Conservation (phyloP, 1,140 invertebrate genomes). For the Eurosta solidaginis region DNA sequence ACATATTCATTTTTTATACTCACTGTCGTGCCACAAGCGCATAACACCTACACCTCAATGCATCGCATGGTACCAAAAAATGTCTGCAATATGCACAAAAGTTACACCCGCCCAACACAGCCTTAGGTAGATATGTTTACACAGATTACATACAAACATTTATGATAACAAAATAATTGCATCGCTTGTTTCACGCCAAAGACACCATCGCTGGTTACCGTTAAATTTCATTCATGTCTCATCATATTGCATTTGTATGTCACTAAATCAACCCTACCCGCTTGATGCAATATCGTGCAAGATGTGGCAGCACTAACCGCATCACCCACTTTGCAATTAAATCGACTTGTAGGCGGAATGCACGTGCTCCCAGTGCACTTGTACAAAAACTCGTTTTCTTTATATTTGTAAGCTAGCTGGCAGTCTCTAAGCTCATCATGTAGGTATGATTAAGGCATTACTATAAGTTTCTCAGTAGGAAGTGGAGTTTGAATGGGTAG, state of each 20-base stretch:
- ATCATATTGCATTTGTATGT: not conserved
- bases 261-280: not conserved
- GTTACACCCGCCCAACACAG: no score
- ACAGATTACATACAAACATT: not conserved
- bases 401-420: not conserved
- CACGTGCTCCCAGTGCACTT: not conserved
- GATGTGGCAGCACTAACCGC: slow-evolving; percentile 11
- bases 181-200: not conserved
- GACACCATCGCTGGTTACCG: not conserved
- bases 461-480: not conserved
- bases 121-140: no score
- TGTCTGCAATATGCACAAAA: no score
- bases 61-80: not conserved
- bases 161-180: slow-evolving; percentile 5
- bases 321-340: not conserved
- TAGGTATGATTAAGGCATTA: not conserved
- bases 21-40: not conserved
- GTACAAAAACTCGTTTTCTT: not conserved
- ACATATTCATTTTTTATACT: not conserved
- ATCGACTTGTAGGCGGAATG: not conserved
- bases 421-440: not conserved
- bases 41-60: not conserved
- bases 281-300: not conserved
- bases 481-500: not conserved
- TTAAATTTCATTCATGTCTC: not conserved